Evolutionary conservation across 1,140 invertebrate species (phyloP).

Genomic region (Pseudomyrmex flavicornis): DNA sequence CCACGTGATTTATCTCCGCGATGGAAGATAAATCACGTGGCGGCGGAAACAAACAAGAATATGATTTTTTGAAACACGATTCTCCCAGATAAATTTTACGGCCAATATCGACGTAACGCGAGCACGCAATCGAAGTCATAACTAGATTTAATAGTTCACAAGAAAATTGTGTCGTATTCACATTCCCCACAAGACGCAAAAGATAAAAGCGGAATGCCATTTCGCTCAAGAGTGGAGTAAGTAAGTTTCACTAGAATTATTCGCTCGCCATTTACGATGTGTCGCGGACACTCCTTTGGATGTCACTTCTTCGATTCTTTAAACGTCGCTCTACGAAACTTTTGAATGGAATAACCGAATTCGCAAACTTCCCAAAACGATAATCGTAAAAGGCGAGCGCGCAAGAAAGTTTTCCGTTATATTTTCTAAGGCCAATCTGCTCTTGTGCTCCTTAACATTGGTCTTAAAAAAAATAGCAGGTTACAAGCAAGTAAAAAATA

Average conservation of each 20-base stretch:
- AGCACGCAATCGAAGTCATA: conserved; percentile 30
- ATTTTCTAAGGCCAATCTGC: background rate
- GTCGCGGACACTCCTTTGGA: background rate
- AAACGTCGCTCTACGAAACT: conserved; percentile 23
- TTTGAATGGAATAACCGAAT: conserved; percentile 43
- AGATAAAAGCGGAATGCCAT: conserved; percentile 59
- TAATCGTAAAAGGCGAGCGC: background rate
- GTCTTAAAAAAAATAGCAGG: conserved; percentile 2
- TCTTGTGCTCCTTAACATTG: background rate
- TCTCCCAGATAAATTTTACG: conserved; percentile 63
- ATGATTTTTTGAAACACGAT: conserved; percentile 16
- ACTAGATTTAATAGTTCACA: conserved; percentile 66
- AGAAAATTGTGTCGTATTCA: conserved; percentile 39
- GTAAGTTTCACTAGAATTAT: conserved; percentile 59
- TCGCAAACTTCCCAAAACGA: conserved; percentile 25
- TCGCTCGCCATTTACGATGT: conserved; percentile 20
- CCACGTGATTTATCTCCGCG: too few relatives aligned
- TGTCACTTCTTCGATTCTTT: conserved; percentile 25
- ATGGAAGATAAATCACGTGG: conserved; percentile 20
- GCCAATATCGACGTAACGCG: conserved; percentile 25
- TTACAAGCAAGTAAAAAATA: conserved; percentile 1
- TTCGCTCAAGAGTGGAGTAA: conserved; percentile 40
- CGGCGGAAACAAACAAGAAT: conserved; percentile 55
- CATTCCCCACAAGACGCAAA: conserved; percentile 17
- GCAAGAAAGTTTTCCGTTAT: conserved; percentile 19